Conservation (phyloP, 2,113 vertebrate genomes). For the Cryptomyrus ogoouensis region DNA sequence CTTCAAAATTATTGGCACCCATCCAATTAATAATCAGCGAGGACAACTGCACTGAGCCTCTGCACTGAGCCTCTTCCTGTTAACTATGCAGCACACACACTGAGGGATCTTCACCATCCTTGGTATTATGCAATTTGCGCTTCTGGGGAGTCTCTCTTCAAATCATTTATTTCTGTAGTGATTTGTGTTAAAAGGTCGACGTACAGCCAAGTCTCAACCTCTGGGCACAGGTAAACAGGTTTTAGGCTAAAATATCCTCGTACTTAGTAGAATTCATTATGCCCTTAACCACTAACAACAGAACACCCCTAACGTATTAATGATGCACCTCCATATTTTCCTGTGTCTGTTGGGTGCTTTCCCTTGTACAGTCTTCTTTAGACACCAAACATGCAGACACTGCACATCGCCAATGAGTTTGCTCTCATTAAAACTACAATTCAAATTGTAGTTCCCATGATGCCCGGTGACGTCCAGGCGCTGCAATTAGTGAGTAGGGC, state of each 20-base stretch:
- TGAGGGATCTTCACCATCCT: not conserved
- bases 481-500: not conserved
- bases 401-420: not conserved
- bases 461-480: not conserved
- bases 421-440: not conserved
- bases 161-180: not conserved
- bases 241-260: not conserved
- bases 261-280: not conserved
- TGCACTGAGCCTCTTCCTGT: not conserved
- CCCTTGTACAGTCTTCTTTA: not conserved
- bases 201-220: not conserved
- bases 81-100: not conserved
- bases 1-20: not conserved
- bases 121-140: not conserved
- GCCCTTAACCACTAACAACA: not conserved
- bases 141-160: not conserved
- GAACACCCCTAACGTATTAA: not conserved
- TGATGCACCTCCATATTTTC: not conserved
- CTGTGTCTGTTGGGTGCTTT: not conserved
- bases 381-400: not conserved
- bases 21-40: not conserved
- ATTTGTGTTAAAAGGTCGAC: not conserved
- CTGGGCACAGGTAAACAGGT: not conserved
- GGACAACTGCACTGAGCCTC: not conserved
- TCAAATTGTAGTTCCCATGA: not conserved